phyloP scores from a whole-genome alignment of 2,113 vertebrate species.

The Myotis lucifugus region DNA sequence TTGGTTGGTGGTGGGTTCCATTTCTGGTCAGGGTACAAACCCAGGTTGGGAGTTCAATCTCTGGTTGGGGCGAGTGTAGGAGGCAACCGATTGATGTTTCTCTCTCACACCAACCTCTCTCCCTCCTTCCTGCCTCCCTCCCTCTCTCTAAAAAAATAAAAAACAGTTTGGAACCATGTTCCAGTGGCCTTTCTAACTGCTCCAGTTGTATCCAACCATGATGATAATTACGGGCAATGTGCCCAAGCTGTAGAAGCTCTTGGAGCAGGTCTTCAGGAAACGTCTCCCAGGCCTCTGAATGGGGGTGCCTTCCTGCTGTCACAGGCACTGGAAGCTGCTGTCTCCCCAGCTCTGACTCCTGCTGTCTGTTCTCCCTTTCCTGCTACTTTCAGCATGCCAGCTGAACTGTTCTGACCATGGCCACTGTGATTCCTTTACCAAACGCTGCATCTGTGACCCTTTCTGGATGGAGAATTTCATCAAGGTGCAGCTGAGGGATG shows the following conservation, averaged over 20 bases:
- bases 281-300: neutral
- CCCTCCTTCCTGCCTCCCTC: neutral
- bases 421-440: slow-evolving; percentile 95
- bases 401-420: slow-evolving; percentile 97
- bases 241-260: neutral
- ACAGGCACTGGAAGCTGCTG: neutral
- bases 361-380: neutral
- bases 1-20: neutral
- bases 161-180: neutral
- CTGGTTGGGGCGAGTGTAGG: neutral
- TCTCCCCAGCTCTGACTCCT: neutral
- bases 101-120: neutral
- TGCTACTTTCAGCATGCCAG: slow-evolving; percentile 91
- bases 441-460: slow-evolving; percentile 94
- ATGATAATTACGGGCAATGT: rapidly evolving
- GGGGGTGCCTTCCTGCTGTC: neutral
- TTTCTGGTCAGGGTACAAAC: neutral
- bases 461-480: slow-evolving; percentile 99
- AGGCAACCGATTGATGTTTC: neutral
- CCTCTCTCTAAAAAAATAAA: neutral
- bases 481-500: slow-evolving; percentile 91
- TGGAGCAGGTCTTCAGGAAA: neutral
- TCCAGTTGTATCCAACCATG: neutral
- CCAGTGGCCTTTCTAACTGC: neutral
- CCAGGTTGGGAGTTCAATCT: neutral